Conservation (phyloP, 2,888 invertebrate genomes). For the Himalopsyche japonica region DNA sequence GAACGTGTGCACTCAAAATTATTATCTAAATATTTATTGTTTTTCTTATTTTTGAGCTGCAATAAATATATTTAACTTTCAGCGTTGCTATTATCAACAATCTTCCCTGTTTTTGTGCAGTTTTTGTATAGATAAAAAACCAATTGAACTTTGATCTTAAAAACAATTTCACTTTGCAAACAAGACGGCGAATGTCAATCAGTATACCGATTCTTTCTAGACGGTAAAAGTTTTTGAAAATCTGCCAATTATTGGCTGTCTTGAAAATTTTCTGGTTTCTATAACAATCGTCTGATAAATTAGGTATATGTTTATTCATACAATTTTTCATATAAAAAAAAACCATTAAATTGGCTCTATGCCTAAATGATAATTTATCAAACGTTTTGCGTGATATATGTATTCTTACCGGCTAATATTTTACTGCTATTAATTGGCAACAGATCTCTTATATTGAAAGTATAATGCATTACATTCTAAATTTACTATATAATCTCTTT, state of each 20-base stretch:
- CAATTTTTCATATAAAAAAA: not conserved
- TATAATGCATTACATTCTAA: too few relatives aligned
- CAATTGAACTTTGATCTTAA: not conserved
- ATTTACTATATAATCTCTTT: too few relatives aligned
- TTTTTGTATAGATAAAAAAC: not conserved
- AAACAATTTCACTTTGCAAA: not conserved
- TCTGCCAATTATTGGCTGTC: not conserved
- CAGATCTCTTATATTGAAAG: too few relatives aligned
- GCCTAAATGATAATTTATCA: not conserved
- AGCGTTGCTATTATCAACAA: not conserved
- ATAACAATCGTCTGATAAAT: not conserved
- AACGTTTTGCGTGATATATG: not conserved
- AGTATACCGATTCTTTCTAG: not conserved
- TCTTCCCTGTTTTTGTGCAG: not conserved
- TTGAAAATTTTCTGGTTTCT: not conserved
- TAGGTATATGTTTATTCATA: not conserved
- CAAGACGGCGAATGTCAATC: not conserved
- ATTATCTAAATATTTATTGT: too few relatives aligned
- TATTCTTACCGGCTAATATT: not conserved
- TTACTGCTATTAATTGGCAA: not conserved
- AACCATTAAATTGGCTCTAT: not conserved
- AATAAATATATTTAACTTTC: not conserved
- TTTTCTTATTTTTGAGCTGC: too few relatives aligned
- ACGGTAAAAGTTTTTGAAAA: not conserved
- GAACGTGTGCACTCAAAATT: too few relatives aligned